phyloP scores from a whole-genome alignment of 2,113 vertebrate species.

The Odontesthes bonariensis region DNA sequence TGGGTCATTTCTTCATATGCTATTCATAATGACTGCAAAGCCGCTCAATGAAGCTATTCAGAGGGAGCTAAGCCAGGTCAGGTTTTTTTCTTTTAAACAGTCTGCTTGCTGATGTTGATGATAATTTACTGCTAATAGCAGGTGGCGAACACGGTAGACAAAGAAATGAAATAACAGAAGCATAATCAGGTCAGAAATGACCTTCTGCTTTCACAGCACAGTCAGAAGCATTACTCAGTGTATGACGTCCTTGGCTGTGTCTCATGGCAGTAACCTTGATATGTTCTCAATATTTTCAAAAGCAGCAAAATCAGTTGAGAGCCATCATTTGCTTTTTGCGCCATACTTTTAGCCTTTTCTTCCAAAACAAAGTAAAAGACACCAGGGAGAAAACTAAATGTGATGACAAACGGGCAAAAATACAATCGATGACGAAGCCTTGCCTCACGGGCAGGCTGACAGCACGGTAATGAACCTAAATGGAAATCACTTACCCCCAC shows the following conservation, averaged over 20 bases:
- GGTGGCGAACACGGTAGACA: constrained; percentile 58
- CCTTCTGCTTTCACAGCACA: constrained; percentile 38
- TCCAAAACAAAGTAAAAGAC: constrained; percentile 2
- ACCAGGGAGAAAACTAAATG: not conserved
- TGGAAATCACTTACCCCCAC: constrained; percentile 5
- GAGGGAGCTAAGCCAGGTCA: not conserved
- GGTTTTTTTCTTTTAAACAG: constrained; percentile 16
- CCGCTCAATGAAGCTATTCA: constrained; percentile 16
- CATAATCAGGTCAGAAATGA: constrained; percentile 55
- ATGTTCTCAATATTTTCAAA: constrained; percentile 25
- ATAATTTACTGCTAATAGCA: constrained; percentile 55
- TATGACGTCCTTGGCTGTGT: constrained; percentile 4
- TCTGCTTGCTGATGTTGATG: constrained; percentile 38
- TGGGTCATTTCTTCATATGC: constrained; percentile 20
- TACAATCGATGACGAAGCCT: not conserved
- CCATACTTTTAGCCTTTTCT: constrained; percentile 4
- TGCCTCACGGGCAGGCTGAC: constrained; percentile 13
- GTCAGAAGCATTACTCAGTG: constrained; percentile 16
- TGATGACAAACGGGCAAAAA: not conserved
- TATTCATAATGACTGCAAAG: constrained; percentile 19
- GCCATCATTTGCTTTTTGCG: not conserved
- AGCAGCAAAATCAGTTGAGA: constrained; percentile 5
- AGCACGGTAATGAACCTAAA: constrained; percentile 10
- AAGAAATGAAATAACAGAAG: constrained; percentile 56
- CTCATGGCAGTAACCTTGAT: constrained; percentile 15